Percentiles rank a stretch among this genome's conserved stretches.
phyloP scores from a whole-genome alignment of 2,113 vertebrate genomes.

The Limnothrissa miodon region DNA sequence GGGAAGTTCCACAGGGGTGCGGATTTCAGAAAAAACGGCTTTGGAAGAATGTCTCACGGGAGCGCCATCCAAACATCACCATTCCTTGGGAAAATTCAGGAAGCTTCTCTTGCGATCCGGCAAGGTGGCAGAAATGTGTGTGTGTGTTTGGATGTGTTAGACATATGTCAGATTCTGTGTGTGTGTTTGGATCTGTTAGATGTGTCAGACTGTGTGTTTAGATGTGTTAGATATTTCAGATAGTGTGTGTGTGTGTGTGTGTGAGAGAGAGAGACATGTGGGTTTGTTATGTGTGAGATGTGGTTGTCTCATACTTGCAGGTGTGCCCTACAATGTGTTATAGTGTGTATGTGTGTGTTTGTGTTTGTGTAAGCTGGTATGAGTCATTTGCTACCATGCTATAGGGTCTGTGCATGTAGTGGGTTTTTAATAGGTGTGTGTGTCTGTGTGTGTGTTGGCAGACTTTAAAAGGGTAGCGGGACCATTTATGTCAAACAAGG shows the following conservation, averaged over 20 bases:
- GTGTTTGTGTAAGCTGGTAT: too few species aligned
- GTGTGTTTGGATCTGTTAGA: neutral
- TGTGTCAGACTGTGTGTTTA: neutral
- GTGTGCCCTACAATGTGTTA: too few species aligned
- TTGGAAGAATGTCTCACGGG: conserved; percentile 50
- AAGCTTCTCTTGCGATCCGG: neutral
- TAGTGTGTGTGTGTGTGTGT: neutral
- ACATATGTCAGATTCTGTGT: too few species aligned
- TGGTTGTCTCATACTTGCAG: neutral
- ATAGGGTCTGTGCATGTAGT: too few species aligned
- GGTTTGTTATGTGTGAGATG: conserved; percentile 52
- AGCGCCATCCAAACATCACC: conserved; percentile 45
- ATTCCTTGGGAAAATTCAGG: conserved; percentile 27
- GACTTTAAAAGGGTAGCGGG: too few species aligned
- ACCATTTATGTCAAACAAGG: too few species aligned
- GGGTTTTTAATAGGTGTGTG: too few species aligned
- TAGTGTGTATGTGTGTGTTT: too few species aligned
- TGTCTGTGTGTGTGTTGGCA: neutral
- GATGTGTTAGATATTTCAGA: neutral
- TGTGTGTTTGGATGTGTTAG: conserved; percentile 17
- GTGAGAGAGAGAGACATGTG: neutral
- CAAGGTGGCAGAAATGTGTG: conserved; percentile 17
- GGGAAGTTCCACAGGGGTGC: conserved; percentile 60
- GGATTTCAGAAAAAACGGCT: conserved; percentile 49
- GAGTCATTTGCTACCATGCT: too few species aligned